These are phyloP conservation scores for Zaprionus ornatus DNA, from an alignment of 1,140 invertebrate species.

Conservation along the genomic window DNA sequence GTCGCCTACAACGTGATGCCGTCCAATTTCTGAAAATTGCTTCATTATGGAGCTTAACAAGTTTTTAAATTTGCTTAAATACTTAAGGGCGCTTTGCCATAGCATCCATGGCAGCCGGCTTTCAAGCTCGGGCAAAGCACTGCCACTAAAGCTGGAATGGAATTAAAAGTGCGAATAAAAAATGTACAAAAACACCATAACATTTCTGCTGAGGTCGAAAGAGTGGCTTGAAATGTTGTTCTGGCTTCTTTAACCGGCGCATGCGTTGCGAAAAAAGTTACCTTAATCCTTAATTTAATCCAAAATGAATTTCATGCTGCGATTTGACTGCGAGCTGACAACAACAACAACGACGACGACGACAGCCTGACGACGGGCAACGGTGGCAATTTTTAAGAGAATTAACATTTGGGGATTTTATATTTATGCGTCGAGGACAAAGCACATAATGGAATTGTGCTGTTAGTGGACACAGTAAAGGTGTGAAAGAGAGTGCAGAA, in stretches of 20 bases:
- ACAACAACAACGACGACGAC: background rate
- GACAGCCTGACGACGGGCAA: conserved; percentile 5
- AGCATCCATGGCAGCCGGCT: background rate
- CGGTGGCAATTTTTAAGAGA: conserved; percentile 42
- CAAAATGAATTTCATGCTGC: conserved; percentile 73
- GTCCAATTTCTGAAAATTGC: conserved; percentile 55
- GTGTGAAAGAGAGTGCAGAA: conserved; percentile 23
- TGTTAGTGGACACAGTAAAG: conserved; percentile 16
- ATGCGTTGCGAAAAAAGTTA: conserved; percentile 54
- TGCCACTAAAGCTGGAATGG: conserved; percentile 30
- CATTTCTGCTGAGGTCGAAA: conserved; percentile 22
- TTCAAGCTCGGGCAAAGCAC: background rate
- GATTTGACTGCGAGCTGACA: conserved; percentile 46
- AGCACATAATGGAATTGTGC: conserved; percentile 42
- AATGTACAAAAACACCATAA: conserved; percentile 14
- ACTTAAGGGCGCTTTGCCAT: conserved; percentile 55
- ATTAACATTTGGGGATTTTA: conserved; percentile 46
- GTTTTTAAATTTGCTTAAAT: conserved; percentile 79
- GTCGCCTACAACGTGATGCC: conserved; percentile 8
- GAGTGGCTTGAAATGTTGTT: conserved; percentile 1
- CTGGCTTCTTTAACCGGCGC: background rate
- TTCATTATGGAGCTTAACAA: conserved; percentile 74
- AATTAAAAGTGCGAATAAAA: conserved; percentile 30
- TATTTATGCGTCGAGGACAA: conserved; percentile 31
- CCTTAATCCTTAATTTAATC: conserved; percentile 73